phyloP scores from a whole-genome alignment of 2,113 vertebrate species.

The Candoia aspera region DNA sequence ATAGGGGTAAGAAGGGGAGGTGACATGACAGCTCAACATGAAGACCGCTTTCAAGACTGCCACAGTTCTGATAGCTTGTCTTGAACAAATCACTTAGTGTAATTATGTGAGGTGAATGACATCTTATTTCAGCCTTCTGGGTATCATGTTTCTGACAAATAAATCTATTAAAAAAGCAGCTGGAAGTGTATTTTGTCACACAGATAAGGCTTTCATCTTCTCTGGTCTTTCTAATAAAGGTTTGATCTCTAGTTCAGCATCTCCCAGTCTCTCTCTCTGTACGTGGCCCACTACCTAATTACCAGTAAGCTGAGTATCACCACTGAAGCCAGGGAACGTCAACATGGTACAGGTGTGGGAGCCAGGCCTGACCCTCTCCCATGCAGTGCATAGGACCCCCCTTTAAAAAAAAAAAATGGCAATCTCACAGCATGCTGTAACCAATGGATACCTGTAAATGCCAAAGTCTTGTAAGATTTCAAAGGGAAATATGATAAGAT shows the following conservation, averaged over 20 bases:
- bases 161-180: not conserved
- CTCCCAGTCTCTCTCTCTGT: not conserved
- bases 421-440: not conserved
- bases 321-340: not conserved
- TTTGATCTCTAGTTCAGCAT: not conserved
- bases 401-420: not conserved
- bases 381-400: not conserved
- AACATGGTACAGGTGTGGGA: not conserved
- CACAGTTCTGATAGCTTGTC: not conserved
- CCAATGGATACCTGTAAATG: too few species aligned
- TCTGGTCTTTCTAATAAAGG: not conserved
- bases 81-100: not conserved
- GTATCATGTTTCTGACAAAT: not conserved
- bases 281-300: not conserved
- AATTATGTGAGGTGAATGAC: not conserved
- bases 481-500: not conserved
- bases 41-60: not conserved
- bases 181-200: not conserved
- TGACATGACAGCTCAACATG: not conserved
- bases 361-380: not conserved
- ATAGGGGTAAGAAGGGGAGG: not conserved
- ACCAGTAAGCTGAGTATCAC: not conserved
- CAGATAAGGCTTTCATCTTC: not conserved
- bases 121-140: not conserved
- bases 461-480: not conserved